Evolutionary conservation across 2,113 vertebrate genomes (phyloP).

Genomic region (Nycticebus coucang): DNA sequence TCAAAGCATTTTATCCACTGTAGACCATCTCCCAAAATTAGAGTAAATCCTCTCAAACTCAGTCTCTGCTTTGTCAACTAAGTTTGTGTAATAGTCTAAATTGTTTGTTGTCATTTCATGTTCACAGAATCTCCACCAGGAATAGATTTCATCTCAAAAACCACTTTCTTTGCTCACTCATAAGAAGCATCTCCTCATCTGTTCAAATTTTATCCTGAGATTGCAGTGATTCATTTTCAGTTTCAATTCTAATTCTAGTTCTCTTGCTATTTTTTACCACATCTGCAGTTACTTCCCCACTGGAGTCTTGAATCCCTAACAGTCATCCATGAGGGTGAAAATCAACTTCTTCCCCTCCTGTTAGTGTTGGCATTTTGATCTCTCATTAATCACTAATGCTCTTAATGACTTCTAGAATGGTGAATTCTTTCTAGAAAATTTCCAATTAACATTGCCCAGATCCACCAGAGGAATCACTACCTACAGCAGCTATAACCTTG

Average conservation of each 20-base stretch:
- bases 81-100: neutral
- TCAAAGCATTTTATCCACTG: neutral
- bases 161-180: neutral
- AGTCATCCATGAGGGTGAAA: neutral
- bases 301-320: neutral
- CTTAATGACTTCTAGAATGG: neutral
- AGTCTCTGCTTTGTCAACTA: neutral
- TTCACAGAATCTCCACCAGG: neutral
- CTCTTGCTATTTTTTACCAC: neutral
- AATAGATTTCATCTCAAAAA: neutral
- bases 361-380: neutral
- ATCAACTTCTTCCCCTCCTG: neutral
- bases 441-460: neutral
- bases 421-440: neutral
- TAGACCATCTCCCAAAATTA: neutral
- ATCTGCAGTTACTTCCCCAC: neutral
- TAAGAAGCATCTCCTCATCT: neutral
- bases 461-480: neutral
- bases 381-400: neutral
- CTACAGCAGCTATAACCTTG: neutral
- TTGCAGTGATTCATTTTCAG: neutral
- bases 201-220: neutral
- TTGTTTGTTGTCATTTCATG: neutral
- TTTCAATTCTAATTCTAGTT: neutral
- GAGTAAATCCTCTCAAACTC: neutral